A percentile compares a stretch with the other conserved stretches of the same genome.
These are phyloP conservation scores for Melieria picta DNA, from an alignment of 2,888 invertebrate species.

Conservation along the genomic window DNA sequence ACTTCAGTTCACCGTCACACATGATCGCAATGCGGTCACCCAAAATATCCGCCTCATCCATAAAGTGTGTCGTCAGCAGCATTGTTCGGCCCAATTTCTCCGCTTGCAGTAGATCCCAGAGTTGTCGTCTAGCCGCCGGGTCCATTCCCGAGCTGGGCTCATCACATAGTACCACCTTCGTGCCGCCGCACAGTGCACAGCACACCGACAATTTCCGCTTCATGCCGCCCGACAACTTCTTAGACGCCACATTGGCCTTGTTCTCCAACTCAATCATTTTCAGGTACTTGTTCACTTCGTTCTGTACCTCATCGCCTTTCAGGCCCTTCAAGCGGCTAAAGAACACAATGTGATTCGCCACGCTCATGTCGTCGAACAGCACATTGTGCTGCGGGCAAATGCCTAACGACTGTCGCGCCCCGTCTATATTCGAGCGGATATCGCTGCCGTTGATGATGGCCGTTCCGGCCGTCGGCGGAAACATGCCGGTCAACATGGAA, in stretches of 20 bases:
- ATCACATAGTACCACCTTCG: constrained; percentile 77
- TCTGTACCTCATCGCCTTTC: constrained; percentile 67
- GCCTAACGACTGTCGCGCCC: constrained; percentile 78
- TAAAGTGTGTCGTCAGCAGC: constrained; percentile 85
- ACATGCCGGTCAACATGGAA: constrained; percentile 88
- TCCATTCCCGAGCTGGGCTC: constrained; percentile 89
- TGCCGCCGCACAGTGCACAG: constrained; percentile 79
- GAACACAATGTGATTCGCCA: constrained; percentile 84
- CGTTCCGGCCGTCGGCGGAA: constrained; percentile 75
- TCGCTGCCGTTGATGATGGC: constrained; percentile 78
- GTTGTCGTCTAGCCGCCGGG: constrained; percentile 82
- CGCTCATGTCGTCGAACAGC: constrained; percentile 83
- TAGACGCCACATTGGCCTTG: constrained; percentile 72
- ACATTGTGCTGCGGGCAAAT: constrained; percentile 89
- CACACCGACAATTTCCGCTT: constrained; percentile 81
- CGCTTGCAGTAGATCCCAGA: constrained; percentile 83
- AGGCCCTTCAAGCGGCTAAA: constrained; percentile 80
- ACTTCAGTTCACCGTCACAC: constrained; percentile 82
- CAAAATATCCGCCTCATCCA: constrained; percentile 90
- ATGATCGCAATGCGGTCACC: constrained; percentile 91
- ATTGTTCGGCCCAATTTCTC: constrained; percentile 81
- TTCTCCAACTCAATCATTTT: constrained; percentile 73
- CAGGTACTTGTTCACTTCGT: constrained; percentile 74
- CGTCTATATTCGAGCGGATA: constrained; percentile 72
- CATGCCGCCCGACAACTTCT: constrained; percentile 80